Conservation (phyloP, 2,113 vertebrate genomes). For the Paramormyrops kingsleyae region DNA sequence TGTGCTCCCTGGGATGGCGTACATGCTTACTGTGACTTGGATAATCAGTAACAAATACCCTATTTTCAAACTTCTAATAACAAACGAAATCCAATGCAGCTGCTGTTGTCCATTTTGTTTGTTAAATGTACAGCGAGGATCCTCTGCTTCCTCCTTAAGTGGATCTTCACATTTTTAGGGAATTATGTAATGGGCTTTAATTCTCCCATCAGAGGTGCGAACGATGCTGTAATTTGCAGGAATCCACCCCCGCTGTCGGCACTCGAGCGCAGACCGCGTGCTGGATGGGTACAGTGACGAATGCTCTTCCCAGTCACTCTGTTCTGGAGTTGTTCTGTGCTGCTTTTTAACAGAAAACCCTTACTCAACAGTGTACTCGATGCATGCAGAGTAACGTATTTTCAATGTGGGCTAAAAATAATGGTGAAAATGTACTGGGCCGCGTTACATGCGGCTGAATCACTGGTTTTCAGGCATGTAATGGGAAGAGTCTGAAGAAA, state of each 20-base stretch:
- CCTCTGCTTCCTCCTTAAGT: neutral
- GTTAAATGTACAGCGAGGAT: neutral
- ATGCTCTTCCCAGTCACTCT: neutral
- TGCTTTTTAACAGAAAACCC: neutral
- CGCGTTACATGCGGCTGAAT: conserved; percentile 38
- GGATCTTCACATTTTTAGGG: neutral
- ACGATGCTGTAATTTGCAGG: neutral
- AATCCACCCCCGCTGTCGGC: neutral
- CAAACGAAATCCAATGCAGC: neutral
- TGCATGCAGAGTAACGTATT: neutral
- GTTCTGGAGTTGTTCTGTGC: neutral
- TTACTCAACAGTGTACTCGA: neutral
- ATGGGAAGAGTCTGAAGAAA: conserved; percentile 25
- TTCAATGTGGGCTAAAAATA: neutral
- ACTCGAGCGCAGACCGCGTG: neutral
- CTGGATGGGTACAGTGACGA: neutral
- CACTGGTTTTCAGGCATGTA: conserved; percentile 25
- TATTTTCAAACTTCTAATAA: neutral
- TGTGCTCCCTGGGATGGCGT: neutral
- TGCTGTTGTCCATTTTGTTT: neutral
- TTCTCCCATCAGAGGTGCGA: conserved; percentile 9
- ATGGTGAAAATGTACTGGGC: neutral
- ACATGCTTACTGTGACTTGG: neutral
- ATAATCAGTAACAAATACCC: neutral
- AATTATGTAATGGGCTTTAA: conserved; percentile 6